A percentile compares a stretch with the other conserved stretches of the same genome.
Conservation (phyloP, 2,797 vertebrate genomes). For the Anabas testudineus region DNA sequence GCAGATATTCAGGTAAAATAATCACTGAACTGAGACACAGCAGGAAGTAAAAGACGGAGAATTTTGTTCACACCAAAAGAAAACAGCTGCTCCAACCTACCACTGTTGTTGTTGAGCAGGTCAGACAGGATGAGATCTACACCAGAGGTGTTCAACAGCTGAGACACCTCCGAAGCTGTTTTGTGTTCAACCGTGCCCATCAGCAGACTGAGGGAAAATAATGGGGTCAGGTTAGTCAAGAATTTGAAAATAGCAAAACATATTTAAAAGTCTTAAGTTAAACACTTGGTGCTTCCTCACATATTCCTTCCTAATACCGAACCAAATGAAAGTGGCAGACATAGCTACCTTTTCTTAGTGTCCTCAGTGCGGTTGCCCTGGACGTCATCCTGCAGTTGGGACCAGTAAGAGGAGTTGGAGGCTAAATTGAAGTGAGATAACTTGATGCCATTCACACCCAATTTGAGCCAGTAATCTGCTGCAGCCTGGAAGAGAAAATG, state of each 20-base stretch:
- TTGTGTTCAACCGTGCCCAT: constrained; percentile 64
- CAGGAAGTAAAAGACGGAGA: too few species aligned
- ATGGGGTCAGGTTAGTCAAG: not conserved
- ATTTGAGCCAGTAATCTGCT: constrained; percentile 82
- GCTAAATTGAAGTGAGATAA: constrained; percentile 66
- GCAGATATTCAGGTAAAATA: not conserved
- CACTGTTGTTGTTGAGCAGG: constrained; percentile 43
- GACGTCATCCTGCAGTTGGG: constrained; percentile 50
- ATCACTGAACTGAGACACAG: not conserved
- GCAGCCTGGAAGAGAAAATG: constrained; percentile 75
- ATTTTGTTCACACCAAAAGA: too few species aligned
- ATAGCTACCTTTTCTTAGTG: constrained; percentile 68
- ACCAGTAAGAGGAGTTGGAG: constrained; percentile 23
- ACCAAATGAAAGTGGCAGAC: not conserved
- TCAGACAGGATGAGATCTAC: constrained; percentile 80
- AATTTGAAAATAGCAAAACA: not conserved
- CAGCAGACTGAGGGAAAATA: constrained; percentile 58
- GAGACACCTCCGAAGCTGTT: constrained; percentile 25
- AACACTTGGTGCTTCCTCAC: too few species aligned
- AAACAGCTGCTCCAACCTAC: too few species aligned
- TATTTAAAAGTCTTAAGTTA: too few species aligned
- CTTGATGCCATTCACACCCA: constrained; percentile 87
- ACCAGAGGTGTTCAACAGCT: constrained; percentile 71
- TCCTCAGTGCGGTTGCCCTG: constrained; percentile 72
- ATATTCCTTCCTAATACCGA: too few species aligned